These are phyloP conservation scores for Harpagoxenus sublaevis DNA, from an alignment of 2,888 invertebrate species.

Conservation along the genomic window DNA sequence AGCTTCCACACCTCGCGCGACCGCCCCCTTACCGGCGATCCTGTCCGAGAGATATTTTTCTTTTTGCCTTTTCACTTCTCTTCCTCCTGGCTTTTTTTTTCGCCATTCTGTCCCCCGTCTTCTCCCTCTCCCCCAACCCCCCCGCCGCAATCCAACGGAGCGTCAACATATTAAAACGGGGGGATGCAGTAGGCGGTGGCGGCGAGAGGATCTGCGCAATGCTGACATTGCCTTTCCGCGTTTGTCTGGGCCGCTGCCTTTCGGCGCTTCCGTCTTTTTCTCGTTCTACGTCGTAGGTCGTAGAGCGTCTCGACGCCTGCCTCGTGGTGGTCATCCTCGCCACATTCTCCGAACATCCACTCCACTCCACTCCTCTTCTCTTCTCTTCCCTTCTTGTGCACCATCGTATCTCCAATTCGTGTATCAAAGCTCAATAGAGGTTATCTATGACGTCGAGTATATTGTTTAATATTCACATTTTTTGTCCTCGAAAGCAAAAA, in stretches of 20 bases:
- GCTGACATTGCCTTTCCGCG: slow-evolving; percentile 81
- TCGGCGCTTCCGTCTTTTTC: slow-evolving; percentile 53
- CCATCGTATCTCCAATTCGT: slow-evolving; percentile 60
- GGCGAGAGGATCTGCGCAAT: slow-evolving; percentile 74
- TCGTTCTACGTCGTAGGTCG: slow-evolving; percentile 50
- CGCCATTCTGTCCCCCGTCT: slow-evolving; percentile 41
- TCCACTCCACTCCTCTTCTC: background rate
- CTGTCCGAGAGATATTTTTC: slow-evolving; percentile 74
- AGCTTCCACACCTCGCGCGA: slow-evolving; percentile 60
- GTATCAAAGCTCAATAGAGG: background rate
- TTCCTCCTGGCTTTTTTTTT: slow-evolving; percentile 39
- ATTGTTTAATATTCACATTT: background rate
- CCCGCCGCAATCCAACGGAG: slow-evolving; percentile 71
- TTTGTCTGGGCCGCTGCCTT: slow-evolving; percentile 61
- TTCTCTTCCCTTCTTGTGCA: slow-evolving; percentile 39
- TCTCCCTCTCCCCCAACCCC: slow-evolving; percentile 5
- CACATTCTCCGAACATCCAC: slow-evolving; percentile 7
- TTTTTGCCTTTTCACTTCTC: slow-evolving; percentile 66
- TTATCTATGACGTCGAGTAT: background rate
- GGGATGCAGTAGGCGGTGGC: slow-evolving; percentile 71
- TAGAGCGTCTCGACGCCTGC: slow-evolving; percentile 48
- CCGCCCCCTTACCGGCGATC: slow-evolving; percentile 67
- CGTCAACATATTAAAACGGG: slow-evolving; percentile 84
- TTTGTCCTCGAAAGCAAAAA: background rate
- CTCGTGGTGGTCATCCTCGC: slow-evolving; percentile 52